These are phyloP conservation scores for Bombyx mandarina DNA, from an alignment of 1,140 invertebrate species.

Conservation along the genomic window DNA sequence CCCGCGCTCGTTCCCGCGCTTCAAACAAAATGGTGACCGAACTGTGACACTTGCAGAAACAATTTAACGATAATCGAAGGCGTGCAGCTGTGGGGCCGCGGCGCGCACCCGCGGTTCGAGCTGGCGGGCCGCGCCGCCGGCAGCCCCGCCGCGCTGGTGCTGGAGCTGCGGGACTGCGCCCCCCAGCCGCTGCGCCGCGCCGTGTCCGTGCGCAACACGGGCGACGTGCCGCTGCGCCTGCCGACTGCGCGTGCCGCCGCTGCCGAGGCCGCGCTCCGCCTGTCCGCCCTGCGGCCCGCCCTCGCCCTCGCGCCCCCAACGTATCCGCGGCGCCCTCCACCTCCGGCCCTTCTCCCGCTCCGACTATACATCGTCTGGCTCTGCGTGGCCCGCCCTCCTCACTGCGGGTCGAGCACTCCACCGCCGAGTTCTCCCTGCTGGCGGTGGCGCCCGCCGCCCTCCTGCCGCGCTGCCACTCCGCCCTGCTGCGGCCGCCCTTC, in stretches of 20 bases:
- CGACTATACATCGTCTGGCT: slow-evolving; percentile 93
- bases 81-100: slow-evolving; percentile 84
- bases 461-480: slow-evolving; percentile 78
- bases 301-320: slow-evolving; percentile 89
- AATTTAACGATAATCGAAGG: slow-evolving; percentile 94
- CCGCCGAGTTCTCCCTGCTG: slow-evolving; percentile 78
- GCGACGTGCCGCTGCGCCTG: slow-evolving; percentile 85
- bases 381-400: slow-evolving; percentile 78
- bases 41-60: slow-evolving; percentile 76
- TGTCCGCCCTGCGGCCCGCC: slow-evolving; percentile 71
- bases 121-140: slow-evolving; percentile 92
- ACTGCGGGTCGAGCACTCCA: slow-evolving; percentile 65
- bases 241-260: slow-evolving; percentile 78
- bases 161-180: slow-evolving; percentile 76
- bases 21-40: not conserved
- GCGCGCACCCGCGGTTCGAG: slow-evolving; percentile 88
- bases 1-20: no score
- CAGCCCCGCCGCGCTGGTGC: slow-evolving; percentile 79
- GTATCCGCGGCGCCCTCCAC: no score
- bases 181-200: slow-evolving; percentile 80
- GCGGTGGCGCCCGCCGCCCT: slow-evolving; percentile 86
- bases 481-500: slow-evolving; percentile 84
- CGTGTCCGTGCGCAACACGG: slow-evolving; percentile 91
- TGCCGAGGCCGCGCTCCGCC: no score
- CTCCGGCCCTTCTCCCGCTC: slow-evolving; percentile 73